Percentiles rank a stretch among this genome's conserved stretches.
Evolutionary conservation across 2,113 vertebrate genomes (phyloP).

Genomic region (Thamnophis sirtalis): DNA sequence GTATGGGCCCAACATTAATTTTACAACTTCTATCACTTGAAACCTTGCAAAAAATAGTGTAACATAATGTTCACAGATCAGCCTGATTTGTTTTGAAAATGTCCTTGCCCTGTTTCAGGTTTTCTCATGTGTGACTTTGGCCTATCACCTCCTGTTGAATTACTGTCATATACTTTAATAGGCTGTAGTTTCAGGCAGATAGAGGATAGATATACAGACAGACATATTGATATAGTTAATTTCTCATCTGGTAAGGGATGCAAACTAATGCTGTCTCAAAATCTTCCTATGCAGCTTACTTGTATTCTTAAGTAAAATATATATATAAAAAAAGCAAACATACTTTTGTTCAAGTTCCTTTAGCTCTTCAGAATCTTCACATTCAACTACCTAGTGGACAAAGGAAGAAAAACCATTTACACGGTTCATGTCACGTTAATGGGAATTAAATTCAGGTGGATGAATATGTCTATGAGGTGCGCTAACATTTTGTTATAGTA

Average conservation of each 20-base stretch:
- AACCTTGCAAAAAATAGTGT: background rate
- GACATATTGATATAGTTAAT: background rate
- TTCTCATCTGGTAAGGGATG: background rate
- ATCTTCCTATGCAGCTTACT: background rate
- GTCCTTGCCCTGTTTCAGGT: background rate
- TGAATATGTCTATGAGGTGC: background rate
- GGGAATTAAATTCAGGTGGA: background rate
- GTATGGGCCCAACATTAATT: background rate
- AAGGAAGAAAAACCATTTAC: background rate
- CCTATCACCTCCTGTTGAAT: background rate
- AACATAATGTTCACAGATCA: background rate
- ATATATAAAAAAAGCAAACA: background rate
- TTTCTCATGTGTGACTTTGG: background rate
- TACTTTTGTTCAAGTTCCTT: slow-evolving; percentile 74
- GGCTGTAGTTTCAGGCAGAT: background rate
- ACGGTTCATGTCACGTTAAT: background rate
- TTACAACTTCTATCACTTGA: background rate
- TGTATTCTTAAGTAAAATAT: background rate
- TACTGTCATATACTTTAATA: background rate
- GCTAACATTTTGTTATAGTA: background rate
- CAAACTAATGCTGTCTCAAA: background rate
- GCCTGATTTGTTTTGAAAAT: background rate
- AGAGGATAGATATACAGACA: background rate
- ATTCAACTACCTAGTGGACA: slow-evolving; percentile 68
- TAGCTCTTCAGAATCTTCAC: slow-evolving; percentile 61